Base-by-base conservation (phyloP, 2,113 vertebrate genomes). In the Scolopax mira region DNA sequence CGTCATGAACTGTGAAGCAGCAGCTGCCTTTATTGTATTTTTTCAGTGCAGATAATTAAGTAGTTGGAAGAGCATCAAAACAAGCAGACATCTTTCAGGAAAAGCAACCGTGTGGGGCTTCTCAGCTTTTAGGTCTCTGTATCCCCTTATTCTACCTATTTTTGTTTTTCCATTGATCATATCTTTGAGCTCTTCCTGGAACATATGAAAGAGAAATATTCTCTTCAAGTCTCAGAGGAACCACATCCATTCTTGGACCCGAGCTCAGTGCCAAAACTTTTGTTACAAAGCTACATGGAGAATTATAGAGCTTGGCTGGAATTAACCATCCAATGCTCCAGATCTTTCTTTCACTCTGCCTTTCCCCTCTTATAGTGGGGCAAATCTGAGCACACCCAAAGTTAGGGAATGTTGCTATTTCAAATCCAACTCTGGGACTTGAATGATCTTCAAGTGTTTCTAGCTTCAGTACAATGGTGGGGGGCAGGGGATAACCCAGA, bases 1-100 rank as follows among this genome's bases (percentile, higher is more conserved):
- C 7, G 0, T 58, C 22, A 16, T 28, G 74, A 87, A 81, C 79
- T 85, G 46, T 94, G 70, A 62, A 95, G 62, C 39, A 93, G 77
- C 83, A 95, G 58, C 66, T 96, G 89, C 67, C n/a, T 96, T 84
- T 71, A 66, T 95, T 96, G 46, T 46, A 13, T 96, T 96, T 91
- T 94, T 91, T 88, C 69, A 85, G 73, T 62, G 64, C 51, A 91
- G 66, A 89, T 94, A 96, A 92, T 96, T 91, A 97, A 97, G 82
- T 84, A 93, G 64, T 62, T 90, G 89, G 78, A 94, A 79, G 52
- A 95, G 52, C 48, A 83, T 95, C 87, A 96, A 66, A 71, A 85
- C 62, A 96, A 92, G 69, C 79, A 95, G 82, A 51, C 18, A 21
- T 85, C 77, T 89, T 95, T 71, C 60, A 94, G 88, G 83, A 95